Evolutionary conservation across 2,113 vertebrate genomes (phyloP).

Genomic region (Cairina moschata): DNA sequence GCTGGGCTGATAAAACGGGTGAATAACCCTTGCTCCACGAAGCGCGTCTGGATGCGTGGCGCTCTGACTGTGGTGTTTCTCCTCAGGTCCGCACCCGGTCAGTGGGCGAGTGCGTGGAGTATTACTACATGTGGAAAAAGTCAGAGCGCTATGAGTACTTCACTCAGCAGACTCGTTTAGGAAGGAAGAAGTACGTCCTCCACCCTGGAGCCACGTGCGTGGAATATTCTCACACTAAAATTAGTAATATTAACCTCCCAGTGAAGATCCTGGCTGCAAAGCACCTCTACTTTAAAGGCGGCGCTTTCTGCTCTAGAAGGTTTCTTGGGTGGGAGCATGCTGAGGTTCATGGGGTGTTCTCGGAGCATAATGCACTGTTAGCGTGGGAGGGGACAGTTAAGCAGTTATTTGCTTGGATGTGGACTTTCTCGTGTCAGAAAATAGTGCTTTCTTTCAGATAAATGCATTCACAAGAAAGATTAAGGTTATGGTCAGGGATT

Average conservation of each 20-base stretch:
- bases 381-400: neutral
- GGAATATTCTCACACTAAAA: constrained; percentile 46
- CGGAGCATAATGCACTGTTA: neutral
- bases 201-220: constrained; percentile 88
- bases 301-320: neutral
- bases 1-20: neutral
- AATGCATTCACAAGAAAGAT: neutral
- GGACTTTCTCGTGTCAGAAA: neutral
- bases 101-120: constrained; percentile 94
- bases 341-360: neutral
- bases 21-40: neutral
- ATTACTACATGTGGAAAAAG: constrained; percentile 99
- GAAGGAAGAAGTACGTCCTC: constrained; percentile 88
- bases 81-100: constrained; percentile 93
- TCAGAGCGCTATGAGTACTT: constrained; percentile 92
- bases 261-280: neutral
- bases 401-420: neutral
- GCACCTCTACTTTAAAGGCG: neutral
- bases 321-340: neutral
- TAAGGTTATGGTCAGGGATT: neutral
- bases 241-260: constrained; percentile 50
- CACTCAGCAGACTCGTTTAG: constrained; percentile 90
- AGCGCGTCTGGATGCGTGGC: accelerated
- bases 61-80: neutral
- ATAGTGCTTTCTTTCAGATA: neutral